Evolutionary conservation across 1,140 invertebrate genomes (phyloP), one percentile per base, ranked within the genome.

Genomic region (Papilio dardanus): DNA sequence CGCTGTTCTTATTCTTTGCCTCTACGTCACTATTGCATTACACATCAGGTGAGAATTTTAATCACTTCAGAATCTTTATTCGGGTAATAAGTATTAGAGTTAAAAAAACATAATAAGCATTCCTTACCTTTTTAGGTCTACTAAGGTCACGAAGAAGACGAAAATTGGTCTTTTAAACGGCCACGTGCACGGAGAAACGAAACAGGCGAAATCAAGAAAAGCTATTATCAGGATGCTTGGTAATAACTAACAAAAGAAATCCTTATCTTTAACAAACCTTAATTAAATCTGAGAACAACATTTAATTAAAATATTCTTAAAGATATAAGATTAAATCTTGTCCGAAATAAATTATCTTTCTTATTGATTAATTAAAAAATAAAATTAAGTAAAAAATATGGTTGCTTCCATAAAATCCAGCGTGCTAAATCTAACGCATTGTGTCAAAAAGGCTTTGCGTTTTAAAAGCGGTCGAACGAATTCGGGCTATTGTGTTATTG

Each of bases 161-260:
- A 90, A 91, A 75, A 66, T 86, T 10, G 87, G 86, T 3, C 74
- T 91, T 1, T 81, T 92, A n/a, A 93, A 95, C 67, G 95, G 95
- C 0, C 95, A 95, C 0, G 93, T 96, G 1, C 95, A 96, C 83
- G 94, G 95, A 0, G 96, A 96, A 79, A 94, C 94, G 0, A 94
- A 95, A 65, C 96, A 95, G 78, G 94, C 95, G 1, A 95, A 96
- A 82, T 95, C 96, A 0, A 94, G 97, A 77, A 96, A 95, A 87
- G 95, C 96, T 40, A 96, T 97, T 40, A 96, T 97, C 75, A 94
- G 96, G 80, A 97, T 98, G 97, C 93, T 98, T 69, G 96, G 97
- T 98, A 94, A 95, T 33, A 16, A 31, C 28, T 33, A 16, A 31
- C 28, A 42, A 37, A 16, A 10, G n/a, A 5, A 24, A 42, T 42